Evolutionary conservation across 1,140 invertebrate species (phyloP), one percentile per base, ranked within the genome.

Genomic region (Papilio dardanus): DNA sequence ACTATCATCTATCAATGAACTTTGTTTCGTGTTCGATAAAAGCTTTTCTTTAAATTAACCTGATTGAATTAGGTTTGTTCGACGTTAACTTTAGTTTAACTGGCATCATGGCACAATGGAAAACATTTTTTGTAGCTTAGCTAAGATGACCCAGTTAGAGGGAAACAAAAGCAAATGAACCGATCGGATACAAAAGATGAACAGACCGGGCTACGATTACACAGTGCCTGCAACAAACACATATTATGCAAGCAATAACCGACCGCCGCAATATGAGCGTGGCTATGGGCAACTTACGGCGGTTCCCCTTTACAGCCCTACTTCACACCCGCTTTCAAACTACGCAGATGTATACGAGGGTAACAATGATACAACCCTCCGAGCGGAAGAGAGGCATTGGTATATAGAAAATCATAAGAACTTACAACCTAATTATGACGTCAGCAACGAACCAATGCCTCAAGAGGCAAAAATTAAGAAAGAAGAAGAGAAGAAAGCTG

Each of bases 371-470:
- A 94, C 90, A 12, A 94, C 93, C 33, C 89, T 94, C 3, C 78
- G 93, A 81, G 93, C 93, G 5, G 93, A 94, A 77, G 93, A 94
- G 77, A 85, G 92, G 54, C 92, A 94, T 68, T 93, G 93, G 93
- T 94, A 94, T 74, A 91, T 93, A 90, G 93, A 94, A 81, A 94
- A 94, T 46, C 93, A 94, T 79, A 93, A 93, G 80, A 94, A 86
- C 80, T 79, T 93, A 77, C 91, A 93, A 80, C 85, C 87, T 0
- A 88, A 78, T 75, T 90, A 89, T 77, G 85, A 88, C 31, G 78
- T 86, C 21, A 90, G 81, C 54, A 82, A 89, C 68, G 91, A 91
- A 12, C 68, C 77, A 40, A 75, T 86, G 74, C 81, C 87, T 75
- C 87, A 92, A 81, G 91, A 94, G 80, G 89, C 86, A 79, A 94